Percentiles rank a stretch among this genome's conserved stretches.
Conservation (phyloP, 2,888 invertebrate genomes). For the Heliconius ethilla region DNA sequence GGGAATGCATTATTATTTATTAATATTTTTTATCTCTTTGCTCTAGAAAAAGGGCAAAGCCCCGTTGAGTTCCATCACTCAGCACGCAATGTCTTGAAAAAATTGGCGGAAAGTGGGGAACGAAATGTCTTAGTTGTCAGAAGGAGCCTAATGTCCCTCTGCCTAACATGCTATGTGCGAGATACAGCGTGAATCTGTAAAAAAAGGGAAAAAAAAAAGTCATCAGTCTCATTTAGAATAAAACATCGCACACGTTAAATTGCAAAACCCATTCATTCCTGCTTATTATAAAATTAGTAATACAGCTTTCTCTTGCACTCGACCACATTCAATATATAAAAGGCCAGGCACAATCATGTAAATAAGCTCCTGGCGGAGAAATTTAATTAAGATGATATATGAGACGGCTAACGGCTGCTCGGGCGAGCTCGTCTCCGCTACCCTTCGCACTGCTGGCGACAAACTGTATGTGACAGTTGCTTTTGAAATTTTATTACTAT, state of each 20-base stretch:
- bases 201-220: too few species aligned
- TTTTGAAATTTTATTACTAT: constrained; percentile 27
- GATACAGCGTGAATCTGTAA: too few species aligned
- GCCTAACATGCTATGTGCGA: too few species aligned
- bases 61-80: too few species aligned
- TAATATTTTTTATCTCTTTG: too few species aligned
- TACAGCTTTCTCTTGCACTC: constrained; percentile 43
- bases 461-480: constrained; percentile 25
- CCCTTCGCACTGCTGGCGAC: not conserved
- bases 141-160: not conserved
- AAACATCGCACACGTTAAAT: not conserved
- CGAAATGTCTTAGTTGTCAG: not conserved
- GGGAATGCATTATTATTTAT: too few species aligned
- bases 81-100: too few species aligned
- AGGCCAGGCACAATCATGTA: constrained; percentile 71
- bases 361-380: constrained; percentile 74
- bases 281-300: constrained; percentile 21
- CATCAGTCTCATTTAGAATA: not conserved
- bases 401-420: constrained; percentile 72
- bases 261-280: not conserved
- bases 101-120: not conserved
- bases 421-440: constrained; percentile 52
- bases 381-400: constrained; percentile 83
- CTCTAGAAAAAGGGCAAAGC: too few species aligned
- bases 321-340: constrained; percentile 50